These are phyloP conservation scores for Heteropelma amictum DNA, from an alignment of 2,888 invertebrate species.

Conservation along the genomic window DNA sequence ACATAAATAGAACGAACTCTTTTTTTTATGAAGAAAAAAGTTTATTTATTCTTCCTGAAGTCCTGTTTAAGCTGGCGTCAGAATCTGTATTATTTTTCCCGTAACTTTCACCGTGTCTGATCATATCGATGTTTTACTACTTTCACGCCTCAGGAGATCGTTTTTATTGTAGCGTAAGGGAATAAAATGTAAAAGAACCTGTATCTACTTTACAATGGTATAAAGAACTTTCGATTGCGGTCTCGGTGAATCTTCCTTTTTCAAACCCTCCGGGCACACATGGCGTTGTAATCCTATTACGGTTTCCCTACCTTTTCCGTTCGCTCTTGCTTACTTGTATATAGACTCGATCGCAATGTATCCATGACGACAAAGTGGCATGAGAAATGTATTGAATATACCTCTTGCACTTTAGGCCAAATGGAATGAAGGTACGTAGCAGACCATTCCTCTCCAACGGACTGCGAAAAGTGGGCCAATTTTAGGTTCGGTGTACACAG, in stretches of 20 bases:
- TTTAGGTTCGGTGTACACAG: constrained; percentile 12
- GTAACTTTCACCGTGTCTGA: constrained; percentile 25
- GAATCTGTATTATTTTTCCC: not conserved
- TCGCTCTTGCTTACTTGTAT: not conserved
- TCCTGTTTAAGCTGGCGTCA: not conserved
- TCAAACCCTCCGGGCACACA: constrained; percentile 41
- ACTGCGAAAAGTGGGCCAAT: constrained; percentile 51
- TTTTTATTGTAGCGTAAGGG: constrained; percentile 14
- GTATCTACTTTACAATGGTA: not conserved
- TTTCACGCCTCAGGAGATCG: constrained; percentile 19
- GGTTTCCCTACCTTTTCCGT: constrained; percentile 16
- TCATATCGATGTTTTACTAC: constrained; percentile 23
- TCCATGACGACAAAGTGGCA: constrained; percentile 15
- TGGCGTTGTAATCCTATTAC: constrained; percentile 51
- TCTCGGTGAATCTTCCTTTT: constrained; percentile 19
- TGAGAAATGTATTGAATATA: constrained; percentile 51
- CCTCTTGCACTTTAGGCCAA: constrained; percentile 53
- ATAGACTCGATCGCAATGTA: constrained; percentile 1
- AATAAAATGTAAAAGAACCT: constrained; percentile 22
- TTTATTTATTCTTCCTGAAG: not conserved
- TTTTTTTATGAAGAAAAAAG: not conserved
- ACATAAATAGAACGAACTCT: not conserved
- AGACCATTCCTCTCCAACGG: constrained; percentile 41
- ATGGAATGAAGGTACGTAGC: constrained; percentile 45
- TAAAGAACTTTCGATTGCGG: constrained; percentile 30